Evolutionary conservation across 2,797 vertebrate species (phyloP), one percentile per base, ranked within the genome.

Genomic region (Enteromius afrohamiltoni): DNA sequence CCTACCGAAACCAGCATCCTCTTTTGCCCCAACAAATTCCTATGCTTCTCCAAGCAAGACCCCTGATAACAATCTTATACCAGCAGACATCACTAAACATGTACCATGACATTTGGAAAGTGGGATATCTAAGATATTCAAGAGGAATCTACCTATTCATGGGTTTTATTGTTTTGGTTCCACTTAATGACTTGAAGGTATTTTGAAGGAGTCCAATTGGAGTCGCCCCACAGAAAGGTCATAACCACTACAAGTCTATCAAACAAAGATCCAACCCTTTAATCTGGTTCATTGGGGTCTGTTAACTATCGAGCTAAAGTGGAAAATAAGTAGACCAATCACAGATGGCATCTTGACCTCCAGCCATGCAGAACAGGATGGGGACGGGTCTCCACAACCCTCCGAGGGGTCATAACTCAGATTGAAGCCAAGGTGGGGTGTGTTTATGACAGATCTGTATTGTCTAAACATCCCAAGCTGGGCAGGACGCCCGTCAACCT

Each of bases 371-470:
- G 42, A 86, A 89, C 45, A 67, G 81, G 77, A 82, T 78, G 87
- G 58, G 49, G 34, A 29, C 23, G 19, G 19, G 45, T 60, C 60
- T 73, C 82, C 78, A 84, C 90, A 84, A 89, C 88, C 89, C 89
- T 77, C 89, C 34, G 6, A 80, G 81, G 89, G 91, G 89, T 92
- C 90, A 92, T 89, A 92, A 91, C 86, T 89, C 87, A 87, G 79
- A 47, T 77, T 83, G 80, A 82, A 84, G 71, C 77, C 79, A 80
- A 86, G 85, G 65, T 3, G 47, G 53, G 79, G 70, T 53, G 68
- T 71, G 83, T 90, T 91, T 88, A 90, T 92, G 91, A 90, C 92
- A 92, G 89, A 92, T 85, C 76, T 82, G 86, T 79, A 89, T 91
- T 92, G 88, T 89, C 80, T 80, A 84, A 86, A 88, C 74, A 42